phyloP scores from a whole-genome alignment of 2,888 invertebrate species.

The Arctia plantaginis region DNA sequence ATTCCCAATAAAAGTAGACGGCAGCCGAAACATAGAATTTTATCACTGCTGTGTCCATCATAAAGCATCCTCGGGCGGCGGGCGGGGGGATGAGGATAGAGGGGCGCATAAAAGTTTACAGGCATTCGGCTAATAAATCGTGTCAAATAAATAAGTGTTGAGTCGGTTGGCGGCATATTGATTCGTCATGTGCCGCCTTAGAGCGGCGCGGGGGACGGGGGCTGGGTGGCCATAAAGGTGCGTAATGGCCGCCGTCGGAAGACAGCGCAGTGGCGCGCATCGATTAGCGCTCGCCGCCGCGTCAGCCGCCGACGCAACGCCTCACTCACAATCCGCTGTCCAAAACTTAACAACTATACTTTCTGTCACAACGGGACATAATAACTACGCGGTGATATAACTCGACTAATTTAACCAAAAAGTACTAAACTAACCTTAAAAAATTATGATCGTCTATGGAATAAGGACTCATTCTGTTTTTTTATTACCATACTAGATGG shows the following conservation, averaged over 20 bases:
- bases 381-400: constrained; percentile 13
- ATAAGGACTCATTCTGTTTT: constrained; percentile 27
- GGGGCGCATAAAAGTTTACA: constrained; percentile 85
- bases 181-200: constrained; percentile 86
- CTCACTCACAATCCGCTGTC: constrained; percentile 51
- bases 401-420: constrained; percentile 32
- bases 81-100: constrained; percentile 65
- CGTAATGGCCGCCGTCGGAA: constrained; percentile 91
- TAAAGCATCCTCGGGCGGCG: constrained; percentile 72
- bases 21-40: constrained; percentile 79
- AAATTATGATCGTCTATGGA: constrained; percentile 30
- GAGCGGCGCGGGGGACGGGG: constrained; percentile 71
- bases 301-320: constrained; percentile 83
- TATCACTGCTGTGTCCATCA: constrained; percentile 82
- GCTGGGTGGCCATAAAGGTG: constrained; percentile 89
- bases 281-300: constrained; percentile 89
- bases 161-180: constrained; percentile 87
- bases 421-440: constrained; percentile 28
- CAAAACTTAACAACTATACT: constrained; percentile 37
- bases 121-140: constrained; percentile 86
- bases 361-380: constrained; percentile 11
- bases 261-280: constrained; percentile 90
- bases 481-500: constrained; percentile 55
- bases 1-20: constrained; percentile 77
- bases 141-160: constrained; percentile 87